Conservation (phyloP, 2,888 invertebrate species). For the Anticlea derivata region DNA sequence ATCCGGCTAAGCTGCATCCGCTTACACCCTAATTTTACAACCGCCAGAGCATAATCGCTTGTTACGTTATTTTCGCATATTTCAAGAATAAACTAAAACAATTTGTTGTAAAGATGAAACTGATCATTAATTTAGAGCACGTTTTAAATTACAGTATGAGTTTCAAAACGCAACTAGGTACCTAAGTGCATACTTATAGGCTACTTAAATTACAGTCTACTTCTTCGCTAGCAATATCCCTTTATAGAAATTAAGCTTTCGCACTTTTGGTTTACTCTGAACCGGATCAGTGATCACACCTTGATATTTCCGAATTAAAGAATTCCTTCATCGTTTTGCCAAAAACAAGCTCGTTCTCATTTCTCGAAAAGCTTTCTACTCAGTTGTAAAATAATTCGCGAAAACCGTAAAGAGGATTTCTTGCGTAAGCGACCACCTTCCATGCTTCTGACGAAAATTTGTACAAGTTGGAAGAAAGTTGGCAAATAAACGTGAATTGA, state of each 20-base stretch:
- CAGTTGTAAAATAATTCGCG: slow-evolving; percentile 11
- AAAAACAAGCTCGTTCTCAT: slow-evolving; percentile 10
- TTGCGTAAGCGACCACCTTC: slow-evolving; percentile 29
- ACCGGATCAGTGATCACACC: not conserved
- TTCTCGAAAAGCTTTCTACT: slow-evolving; percentile 17
- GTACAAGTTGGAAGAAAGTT: slow-evolving; percentile 69
- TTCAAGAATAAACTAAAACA: not conserved
- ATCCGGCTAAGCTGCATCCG: slow-evolving; percentile 63
- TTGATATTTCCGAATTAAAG: slow-evolving; percentile 1
- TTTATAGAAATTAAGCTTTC: no score
- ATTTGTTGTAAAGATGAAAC: no score
- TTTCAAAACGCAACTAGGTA: no score
- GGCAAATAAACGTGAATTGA: slow-evolving; percentile 62
- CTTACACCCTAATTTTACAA: slow-evolving; percentile 51
- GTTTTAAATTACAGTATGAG: no score
- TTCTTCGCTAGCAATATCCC: no score
- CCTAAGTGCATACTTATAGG: no score
- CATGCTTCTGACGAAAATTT: slow-evolving; percentile 47
- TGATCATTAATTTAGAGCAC: no score
- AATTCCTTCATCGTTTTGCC: slow-evolving; percentile 9
- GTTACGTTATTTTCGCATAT: slow-evolving; percentile 22
- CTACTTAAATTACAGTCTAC: no score
- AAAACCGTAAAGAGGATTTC: slow-evolving; percentile 6
- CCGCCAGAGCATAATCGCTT: slow-evolving; percentile 18
- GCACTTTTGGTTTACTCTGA: not conserved